Evolutionary conservation across 1,140 invertebrate genomes (phyloP), one percentile per base, ranked within the genome.

Genomic region (Heliconius nattereri): DNA sequence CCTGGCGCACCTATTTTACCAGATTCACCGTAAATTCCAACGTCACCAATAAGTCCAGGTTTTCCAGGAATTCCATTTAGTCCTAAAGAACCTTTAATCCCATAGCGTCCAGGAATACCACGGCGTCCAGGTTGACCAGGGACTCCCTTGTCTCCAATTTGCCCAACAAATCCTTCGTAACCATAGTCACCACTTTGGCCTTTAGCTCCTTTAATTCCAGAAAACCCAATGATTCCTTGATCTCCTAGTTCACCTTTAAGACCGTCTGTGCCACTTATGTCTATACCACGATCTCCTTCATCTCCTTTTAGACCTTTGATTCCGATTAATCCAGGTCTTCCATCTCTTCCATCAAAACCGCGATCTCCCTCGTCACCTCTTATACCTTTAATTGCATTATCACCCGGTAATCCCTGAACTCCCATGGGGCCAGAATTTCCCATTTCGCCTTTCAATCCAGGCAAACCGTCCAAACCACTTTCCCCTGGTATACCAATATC

Each of bases 381-480:
- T 9, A 86, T 16, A 23, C 95, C 95, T n/a, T 75, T 81, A n/a
- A 81, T n/a, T 81, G 96, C 95, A 81, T 91, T 88, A 60, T 95
- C 92, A 79, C 96, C 96, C n/a, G 91, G 89, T n/a, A 82, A 73
- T 57, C 95, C 95, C 85, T 87, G 80, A 52, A 76, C 54, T 71
- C 91, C 92, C 19, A 71, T 70, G 60, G 78, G 16, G n/a, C 91
- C 91, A 37, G 71, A 26, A 76, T 74, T 45, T 45, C 91, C 91
- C 16, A 57, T 52, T n/a, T 84, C 23, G 19, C 91, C 91, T 71
- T 37, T n/a, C 16, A 85, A 79, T 35, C 95, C 95, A 81, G 91
- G 86, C 32, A 86, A 73, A 40, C 97, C 97, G 82, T 95, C 89
- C 35, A 94, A 90, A 73, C 97, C 97, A 70, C 84, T 85, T 82